phyloP scores from a whole-genome alignment of 1,140 invertebrate species.

The Zaprionus taronus region DNA sequence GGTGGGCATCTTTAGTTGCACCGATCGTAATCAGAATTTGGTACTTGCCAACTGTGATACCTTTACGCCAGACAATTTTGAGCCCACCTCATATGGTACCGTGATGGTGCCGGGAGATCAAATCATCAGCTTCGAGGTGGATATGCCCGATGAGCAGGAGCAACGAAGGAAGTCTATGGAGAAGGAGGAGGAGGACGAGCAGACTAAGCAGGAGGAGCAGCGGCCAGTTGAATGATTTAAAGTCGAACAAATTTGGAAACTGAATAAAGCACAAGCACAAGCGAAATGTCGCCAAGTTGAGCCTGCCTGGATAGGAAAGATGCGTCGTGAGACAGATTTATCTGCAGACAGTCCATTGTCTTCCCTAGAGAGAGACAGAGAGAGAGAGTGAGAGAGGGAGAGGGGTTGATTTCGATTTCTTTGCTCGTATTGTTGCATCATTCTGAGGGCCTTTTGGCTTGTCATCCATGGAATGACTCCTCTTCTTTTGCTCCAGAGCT shows the following conservation, averaged over 20 bases:
- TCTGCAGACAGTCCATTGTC: neutral
- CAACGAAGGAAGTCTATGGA: neutral
- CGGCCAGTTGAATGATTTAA: conserved; percentile 1
- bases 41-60: conserved; percentile 39
- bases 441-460: neutral
- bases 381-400: neutral
- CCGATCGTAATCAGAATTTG: conserved; percentile 50
- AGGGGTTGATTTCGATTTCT: neutral
- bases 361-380: neutral
- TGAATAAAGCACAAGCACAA: conserved; percentile 1
- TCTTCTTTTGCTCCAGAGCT: neutral
- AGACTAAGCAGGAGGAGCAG: neutral
- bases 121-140: conserved; percentile 23
- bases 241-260: conserved; percentile 1
- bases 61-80: conserved; percentile 5
- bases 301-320: neutral
- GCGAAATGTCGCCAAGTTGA: neutral
- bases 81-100: conserved; percentile 18
- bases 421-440: conserved; percentile 4
- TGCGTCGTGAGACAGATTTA: conserved; percentile 2
- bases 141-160: conserved; percentile 5
- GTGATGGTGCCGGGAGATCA: conserved; percentile 46
- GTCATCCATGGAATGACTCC: conserved; percentile 3
- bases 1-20: conserved; percentile 55
- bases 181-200: neutral